phyloP scores from a whole-genome alignment of 2,797 vertebrate genomes.

The Pitangus sulphuratus region DNA sequence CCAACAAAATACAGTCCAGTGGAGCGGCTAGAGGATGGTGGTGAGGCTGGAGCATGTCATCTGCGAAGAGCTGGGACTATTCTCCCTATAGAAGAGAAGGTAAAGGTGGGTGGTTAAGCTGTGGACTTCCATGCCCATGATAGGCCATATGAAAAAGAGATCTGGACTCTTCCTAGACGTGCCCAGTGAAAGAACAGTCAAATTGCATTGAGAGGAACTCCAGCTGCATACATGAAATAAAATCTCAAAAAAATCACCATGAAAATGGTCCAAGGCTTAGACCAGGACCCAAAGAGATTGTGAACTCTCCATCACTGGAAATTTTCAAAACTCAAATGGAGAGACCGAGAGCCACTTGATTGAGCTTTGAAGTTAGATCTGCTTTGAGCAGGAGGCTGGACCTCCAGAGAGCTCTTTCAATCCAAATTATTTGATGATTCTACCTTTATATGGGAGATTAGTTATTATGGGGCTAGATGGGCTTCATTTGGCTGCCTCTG shows the following conservation, averaged over 20 bases:
- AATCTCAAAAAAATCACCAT: background rate
- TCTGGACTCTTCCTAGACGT: background rate
- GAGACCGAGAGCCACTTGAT: background rate
- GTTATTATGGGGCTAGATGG: background rate
- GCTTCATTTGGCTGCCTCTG: background rate
- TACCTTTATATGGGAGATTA: background rate
- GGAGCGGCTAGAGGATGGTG: background rate
- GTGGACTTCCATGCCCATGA: background rate
- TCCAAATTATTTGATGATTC: background rate
- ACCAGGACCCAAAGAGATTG: background rate
- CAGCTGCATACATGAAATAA: background rate
- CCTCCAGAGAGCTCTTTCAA: background rate
- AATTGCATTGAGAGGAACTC: background rate
- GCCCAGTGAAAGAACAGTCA: background rate
- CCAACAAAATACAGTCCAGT: background rate
- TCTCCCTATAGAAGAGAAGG: background rate
- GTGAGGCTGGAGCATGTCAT: background rate
- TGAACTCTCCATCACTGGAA: background rate
- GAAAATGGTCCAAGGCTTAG: background rate
- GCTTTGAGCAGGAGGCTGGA: background rate
- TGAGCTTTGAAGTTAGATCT: background rate
- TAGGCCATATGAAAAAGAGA: accelerated
- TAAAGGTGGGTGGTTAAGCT: background rate
- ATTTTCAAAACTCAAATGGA: background rate
- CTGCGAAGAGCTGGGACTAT: background rate